Conservation (phyloP, 2,113 vertebrate genomes). For the Lepus americanus region DNA sequence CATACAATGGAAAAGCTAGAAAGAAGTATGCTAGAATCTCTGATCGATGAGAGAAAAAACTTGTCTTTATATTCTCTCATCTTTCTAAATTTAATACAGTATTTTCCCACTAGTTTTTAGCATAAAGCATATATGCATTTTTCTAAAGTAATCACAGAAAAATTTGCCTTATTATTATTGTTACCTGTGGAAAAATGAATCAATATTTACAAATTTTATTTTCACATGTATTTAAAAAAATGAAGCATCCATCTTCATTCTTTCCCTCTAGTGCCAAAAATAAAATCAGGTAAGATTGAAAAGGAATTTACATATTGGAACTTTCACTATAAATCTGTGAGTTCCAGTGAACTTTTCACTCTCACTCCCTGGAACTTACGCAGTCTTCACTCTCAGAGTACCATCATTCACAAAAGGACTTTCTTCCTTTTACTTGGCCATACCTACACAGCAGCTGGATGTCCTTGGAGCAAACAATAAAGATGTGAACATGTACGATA, state of each 20-base stretch:
- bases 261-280: not conserved
- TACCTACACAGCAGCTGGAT: conserved; percentile 84
- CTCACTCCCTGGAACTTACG: conserved; percentile 54
- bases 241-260: not conserved
- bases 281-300: not conserved
- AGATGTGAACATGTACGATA: conserved; percentile 84
- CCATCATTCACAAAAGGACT: conserved; percentile 48
- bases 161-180: not conserved
- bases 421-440: conserved; percentile 75
- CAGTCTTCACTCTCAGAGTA: conserved; percentile 46
- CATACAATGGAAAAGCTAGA: not conserved
- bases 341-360: conserved; percentile 76
- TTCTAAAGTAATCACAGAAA: not conserved
- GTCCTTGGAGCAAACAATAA: conserved; percentile 83
- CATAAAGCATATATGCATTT: not conserved
- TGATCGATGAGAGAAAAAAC: not conserved
- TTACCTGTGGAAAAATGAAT: not conserved
- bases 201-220: conserved; percentile 10
- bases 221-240: not conserved
- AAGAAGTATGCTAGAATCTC: not conserved
- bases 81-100: not conserved
- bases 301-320: conserved; percentile 26
- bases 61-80: not conserved
- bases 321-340: conserved; percentile 75
- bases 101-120: not conserved